phyloP scores from a whole-genome alignment of 2,113 vertebrate genomes.

The Euleptes europaea region DNA sequence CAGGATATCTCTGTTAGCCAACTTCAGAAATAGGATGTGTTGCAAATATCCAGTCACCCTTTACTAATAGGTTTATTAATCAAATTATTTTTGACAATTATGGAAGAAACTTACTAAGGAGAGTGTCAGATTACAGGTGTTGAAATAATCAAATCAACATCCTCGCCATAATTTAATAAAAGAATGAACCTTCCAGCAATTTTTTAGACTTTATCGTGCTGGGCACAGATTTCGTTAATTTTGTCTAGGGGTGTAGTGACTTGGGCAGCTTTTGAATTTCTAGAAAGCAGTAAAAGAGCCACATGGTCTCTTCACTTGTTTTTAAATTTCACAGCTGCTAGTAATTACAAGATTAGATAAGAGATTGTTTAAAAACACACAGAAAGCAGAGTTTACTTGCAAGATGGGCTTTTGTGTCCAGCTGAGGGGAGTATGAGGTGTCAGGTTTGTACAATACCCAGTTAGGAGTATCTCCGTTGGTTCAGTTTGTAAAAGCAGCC shows the following conservation, averaged over 20 bases:
- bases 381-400: not conserved
- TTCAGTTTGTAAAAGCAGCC: constrained; percentile 21
- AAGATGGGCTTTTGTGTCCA: not conserved
- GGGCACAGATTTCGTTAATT: constrained; percentile 1
- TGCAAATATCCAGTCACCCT: constrained; percentile 41
- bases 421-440: not conserved
- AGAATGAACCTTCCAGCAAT: constrained; percentile 25
- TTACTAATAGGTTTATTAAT: constrained; percentile 54
- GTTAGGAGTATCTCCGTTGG: not conserved
- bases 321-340: not conserved
- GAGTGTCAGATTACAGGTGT: constrained; percentile 45
- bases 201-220: not conserved
- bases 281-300: not conserved
- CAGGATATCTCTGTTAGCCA: constrained; percentile 27
- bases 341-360: not conserved
- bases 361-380: not conserved
- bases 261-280: not conserved
- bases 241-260: not conserved
- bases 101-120: constrained; percentile 52
- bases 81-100: constrained; percentile 59
- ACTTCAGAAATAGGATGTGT: constrained; percentile 51
- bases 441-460: not conserved
- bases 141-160: constrained; percentile 21
- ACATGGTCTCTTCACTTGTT: not conserved
- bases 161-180: constrained; percentile 44